Evolutionary conservation across 2,888 invertebrate genomes (phyloP), one percentile per base, ranked within the genome.

Genomic region (Cetonia aurata): DNA sequence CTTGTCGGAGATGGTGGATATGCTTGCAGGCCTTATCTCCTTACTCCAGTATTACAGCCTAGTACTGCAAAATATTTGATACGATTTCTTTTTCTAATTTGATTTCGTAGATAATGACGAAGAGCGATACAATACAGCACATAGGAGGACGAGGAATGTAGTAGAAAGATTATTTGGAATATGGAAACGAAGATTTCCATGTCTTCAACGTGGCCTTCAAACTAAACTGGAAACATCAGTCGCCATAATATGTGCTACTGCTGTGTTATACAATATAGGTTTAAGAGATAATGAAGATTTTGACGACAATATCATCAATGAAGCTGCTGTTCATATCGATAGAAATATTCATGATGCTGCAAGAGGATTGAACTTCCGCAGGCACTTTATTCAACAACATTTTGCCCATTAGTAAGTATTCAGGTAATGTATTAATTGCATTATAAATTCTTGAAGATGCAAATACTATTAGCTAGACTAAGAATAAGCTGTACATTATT

Each of bases 161-260:
- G 19, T 17, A 2, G 19, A 10, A 52, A 6, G 13, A 52, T 15
- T 52, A 15, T 17, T 52, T 52, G 52, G 15, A 17, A 52, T 17
- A 13, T 52, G 52, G 52, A 52, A 17, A 52, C 6, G 33, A 52
- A 12, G 52, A 53, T 25, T 53, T 25, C 9, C 19, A 25, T 15
- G 53, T 25, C 25, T 25, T 53, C 19, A 31, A 10, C 25, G 19
- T 10, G 13, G 25, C 25, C 53, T 53, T 9, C 53, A 53, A 25
- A 53, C 53, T 12, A 53, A 53, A 10, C 25, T 53, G n/a, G 10
- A 53, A 53, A 53, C 25, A 25, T 25, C 25, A n/a, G 8, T 53
- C 25, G 53, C 53, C 6, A 53, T 53, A 6, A 53, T 53, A 53
- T 53, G 53, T 25, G 53, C 19, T 25, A 53, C 53, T 12, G 53